Conservation (phyloP, 2,113 vertebrate genomes). For the Pholis gunnellus region DNA sequence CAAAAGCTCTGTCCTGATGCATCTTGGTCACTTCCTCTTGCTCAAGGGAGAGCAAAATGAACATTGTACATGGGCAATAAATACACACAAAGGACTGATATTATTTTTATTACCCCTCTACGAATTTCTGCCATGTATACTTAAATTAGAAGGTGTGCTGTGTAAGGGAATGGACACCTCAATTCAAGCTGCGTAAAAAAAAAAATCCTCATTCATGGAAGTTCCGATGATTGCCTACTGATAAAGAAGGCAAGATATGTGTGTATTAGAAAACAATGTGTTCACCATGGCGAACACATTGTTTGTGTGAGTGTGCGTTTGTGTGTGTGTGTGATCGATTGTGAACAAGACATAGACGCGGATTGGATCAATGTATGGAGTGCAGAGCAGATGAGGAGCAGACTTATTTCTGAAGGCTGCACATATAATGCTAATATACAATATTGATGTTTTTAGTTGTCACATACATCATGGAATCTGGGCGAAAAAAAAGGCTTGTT, state of each 20-base stretch:
- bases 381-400: not conserved
- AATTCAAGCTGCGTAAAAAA: slow-evolving; percentile 7
- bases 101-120: slow-evolving; percentile 27
- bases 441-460: not conserved
- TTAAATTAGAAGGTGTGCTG: slow-evolving; percentile 1
- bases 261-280: not conserved
- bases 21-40: slow-evolving; percentile 50
- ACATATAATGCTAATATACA: not conserved
- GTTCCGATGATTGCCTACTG: not conserved
- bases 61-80: slow-evolving; percentile 34
- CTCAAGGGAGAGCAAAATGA: slow-evolving; percentile 26
- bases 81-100: slow-evolving; percentile 20
- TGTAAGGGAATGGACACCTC: not conserved
- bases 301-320: not conserved
- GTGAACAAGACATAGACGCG: not conserved
- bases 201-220: not conserved
- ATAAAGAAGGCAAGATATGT: not conserved
- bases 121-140: slow-evolving; percentile 6
- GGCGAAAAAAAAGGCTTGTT: not conserved
- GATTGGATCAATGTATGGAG: slow-evolving; percentile 7
- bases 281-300: not conserved
- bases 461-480: not conserved
- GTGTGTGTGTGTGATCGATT: not conserved
- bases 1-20: slow-evolving; percentile 44
- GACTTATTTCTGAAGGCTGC: not conserved